phyloP scores from a whole-genome alignment of 2,888 invertebrate species.

The Epistrophella euchroma region DNA sequence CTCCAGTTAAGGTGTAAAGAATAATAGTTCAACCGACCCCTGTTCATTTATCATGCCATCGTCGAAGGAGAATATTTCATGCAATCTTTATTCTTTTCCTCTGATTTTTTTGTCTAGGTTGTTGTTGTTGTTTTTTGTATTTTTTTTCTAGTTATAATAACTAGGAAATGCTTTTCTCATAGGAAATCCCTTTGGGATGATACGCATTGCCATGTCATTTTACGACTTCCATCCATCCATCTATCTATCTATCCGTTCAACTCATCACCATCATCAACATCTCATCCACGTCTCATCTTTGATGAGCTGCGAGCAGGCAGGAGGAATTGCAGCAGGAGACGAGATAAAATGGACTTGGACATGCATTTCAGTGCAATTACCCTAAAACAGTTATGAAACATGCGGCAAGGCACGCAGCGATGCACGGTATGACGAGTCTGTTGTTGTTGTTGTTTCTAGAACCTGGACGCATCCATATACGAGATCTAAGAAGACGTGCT shows the following conservation, averaged over 20 bases:
- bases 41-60: slow-evolving; percentile 67
- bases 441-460: slow-evolving; percentile 27
- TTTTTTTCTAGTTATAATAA: slow-evolving; percentile 59
- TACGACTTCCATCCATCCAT: slow-evolving; percentile 60
- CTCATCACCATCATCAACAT: slow-evolving; percentile 73
- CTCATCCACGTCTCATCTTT: slow-evolving; percentile 65
- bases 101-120: not conserved
- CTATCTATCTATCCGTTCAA: slow-evolving; percentile 62
- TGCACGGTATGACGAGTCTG: slow-evolving; percentile 38
- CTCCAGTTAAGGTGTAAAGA: slow-evolving; percentile 58
- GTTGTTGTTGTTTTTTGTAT: slow-evolving; percentile 17
- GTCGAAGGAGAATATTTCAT: slow-evolving; percentile 24
- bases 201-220: slow-evolving; percentile 77
- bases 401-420: slow-evolving; percentile 71
- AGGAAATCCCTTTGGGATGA: slow-evolving; percentile 68
- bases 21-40: slow-evolving; percentile 58
- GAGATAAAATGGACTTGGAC: slow-evolving; percentile 44
- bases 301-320: slow-evolving; percentile 35
- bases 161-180: slow-evolving; percentile 69
- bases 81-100: slow-evolving; percentile 22
- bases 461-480: slow-evolving; percentile 47
- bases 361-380: slow-evolving; percentile 72
- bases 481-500: slow-evolving; percentile 58
- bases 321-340: not conserved
- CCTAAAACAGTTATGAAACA: slow-evolving; percentile 75